Evolutionary conservation across 1,140 invertebrate species (phyloP).

Genomic region (Bombus sylvicola): DNA sequence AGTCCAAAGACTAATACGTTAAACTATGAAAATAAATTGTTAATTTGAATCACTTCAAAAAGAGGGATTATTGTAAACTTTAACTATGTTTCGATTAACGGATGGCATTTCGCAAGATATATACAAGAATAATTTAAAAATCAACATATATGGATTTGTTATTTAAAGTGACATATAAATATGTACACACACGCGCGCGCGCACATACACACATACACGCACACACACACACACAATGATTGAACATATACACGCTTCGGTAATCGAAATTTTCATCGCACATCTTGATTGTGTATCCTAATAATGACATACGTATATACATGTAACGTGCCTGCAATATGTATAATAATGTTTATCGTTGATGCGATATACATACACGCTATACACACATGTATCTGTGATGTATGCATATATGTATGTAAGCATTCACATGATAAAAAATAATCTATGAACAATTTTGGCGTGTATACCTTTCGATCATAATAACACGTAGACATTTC

Average conservation of each 20-base stretch:
- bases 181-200: slow-evolving; percentile 49
- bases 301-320: slow-evolving; percentile 56
- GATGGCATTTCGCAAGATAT: slow-evolving; percentile 43
- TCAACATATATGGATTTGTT: slow-evolving; percentile 66
- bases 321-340: slow-evolving; percentile 63
- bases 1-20: background rate
- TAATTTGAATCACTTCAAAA: background rate
- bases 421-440: slow-evolving; percentile 78
- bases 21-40: slow-evolving; percentile 13
- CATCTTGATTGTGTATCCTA: slow-evolving; percentile 39
- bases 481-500: slow-evolving; percentile 44
- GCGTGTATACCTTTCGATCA: slow-evolving; percentile 48
- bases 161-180: slow-evolving; percentile 70
- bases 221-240: slow-evolving; percentile 36
- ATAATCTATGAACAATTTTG: slow-evolving; percentile 78
- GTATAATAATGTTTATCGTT: slow-evolving; percentile 77
- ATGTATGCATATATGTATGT: slow-evolving; percentile 64
- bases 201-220: background rate
- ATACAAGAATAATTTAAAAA: slow-evolving; percentile 60
- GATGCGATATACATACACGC: slow-evolving; percentile 18
- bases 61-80: background rate
- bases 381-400: background rate
- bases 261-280: slow-evolving; percentile 51
- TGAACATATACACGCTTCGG: slow-evolving; percentile 56
- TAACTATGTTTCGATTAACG: background rate